Evolutionary conservation across 2,888 invertebrate species (phyloP).

Genomic region (Lomographa bimaculata): DNA sequence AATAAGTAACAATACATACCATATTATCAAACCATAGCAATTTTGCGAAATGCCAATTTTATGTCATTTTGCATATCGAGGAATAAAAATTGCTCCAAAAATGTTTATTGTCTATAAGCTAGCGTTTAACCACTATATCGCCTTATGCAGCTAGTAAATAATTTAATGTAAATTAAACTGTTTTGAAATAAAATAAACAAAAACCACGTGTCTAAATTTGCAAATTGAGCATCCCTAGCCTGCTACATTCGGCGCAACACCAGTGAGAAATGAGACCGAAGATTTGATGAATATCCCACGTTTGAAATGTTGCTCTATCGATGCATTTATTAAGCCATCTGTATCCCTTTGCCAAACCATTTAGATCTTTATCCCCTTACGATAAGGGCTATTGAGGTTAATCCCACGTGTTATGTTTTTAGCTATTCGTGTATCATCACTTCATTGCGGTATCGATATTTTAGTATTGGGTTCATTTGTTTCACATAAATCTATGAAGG

Average conservation of each 20-base stretch:
- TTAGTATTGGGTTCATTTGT: conserved; percentile 42
- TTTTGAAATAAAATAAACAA: too few relatives aligned
- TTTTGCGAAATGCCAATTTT: too few relatives aligned
- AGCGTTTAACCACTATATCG: too few relatives aligned
- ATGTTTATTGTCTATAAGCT: too few relatives aligned
- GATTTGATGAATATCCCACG: conserved; percentile 68
- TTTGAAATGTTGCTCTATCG: conserved; percentile 63
- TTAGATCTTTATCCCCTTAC: conserved; percentile 15
- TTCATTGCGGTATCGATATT: conserved; percentile 56
- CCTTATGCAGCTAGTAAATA: too few relatives aligned
- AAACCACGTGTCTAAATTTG: too few relatives aligned
- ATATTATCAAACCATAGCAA: too few relatives aligned
- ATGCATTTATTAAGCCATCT: conserved; percentile 57
- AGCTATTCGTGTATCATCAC: conserved; percentile 60
- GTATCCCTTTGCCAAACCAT: conserved; percentile 11
- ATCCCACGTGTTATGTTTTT: conserved; percentile 57
- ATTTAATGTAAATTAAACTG: too few relatives aligned
- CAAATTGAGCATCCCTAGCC: conserved; percentile 40
- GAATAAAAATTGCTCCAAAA: too few relatives aligned
- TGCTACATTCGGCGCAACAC: conserved; percentile 48
- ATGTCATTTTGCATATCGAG: too few relatives aligned
- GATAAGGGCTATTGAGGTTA: conserved; percentile 10
- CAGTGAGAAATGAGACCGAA: conserved; percentile 69
- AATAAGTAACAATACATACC: too few relatives aligned
- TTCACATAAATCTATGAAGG: conserved; percentile 28